Evolutionary conservation across 2,888 invertebrate species (phyloP).

Genomic region (Corythucha ciliata): DNA sequence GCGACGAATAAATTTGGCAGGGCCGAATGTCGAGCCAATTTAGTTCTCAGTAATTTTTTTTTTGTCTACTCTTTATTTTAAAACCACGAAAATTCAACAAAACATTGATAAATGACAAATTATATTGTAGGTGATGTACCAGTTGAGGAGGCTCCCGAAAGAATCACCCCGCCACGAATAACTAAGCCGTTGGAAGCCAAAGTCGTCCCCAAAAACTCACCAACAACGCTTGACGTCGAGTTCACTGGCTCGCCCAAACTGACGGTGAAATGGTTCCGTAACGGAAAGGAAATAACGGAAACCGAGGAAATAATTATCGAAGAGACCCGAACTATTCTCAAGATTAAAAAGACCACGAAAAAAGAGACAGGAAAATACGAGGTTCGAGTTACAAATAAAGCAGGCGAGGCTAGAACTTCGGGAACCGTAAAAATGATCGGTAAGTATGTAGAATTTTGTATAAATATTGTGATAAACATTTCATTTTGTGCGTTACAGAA

Average conservation of each 20-base stretch:
- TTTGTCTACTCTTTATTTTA: slow-evolving; percentile 1
- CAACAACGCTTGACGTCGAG: slow-evolving; percentile 58
- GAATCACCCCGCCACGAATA: slow-evolving; percentile 60
- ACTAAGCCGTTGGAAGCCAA: slow-evolving; percentile 67
- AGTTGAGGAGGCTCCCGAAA: slow-evolving; percentile 45
- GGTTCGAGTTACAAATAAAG: slow-evolving; percentile 66
- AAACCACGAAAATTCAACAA: neutral
- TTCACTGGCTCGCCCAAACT: slow-evolving; percentile 62
- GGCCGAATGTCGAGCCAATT: slow-evolving; percentile 63
- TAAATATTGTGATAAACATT: neutral
- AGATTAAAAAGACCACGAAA: slow-evolving; percentile 57
- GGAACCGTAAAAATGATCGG: slow-evolving; percentile 68
- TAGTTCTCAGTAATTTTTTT: slow-evolving; percentile 47
- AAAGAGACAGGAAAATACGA: slow-evolving; percentile 82
- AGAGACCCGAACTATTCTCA: slow-evolving; percentile 55
- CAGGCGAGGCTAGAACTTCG: slow-evolving; percentile 68
- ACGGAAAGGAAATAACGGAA: slow-evolving; percentile 63
- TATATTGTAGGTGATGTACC: slow-evolving; percentile 32
- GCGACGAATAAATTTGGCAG: slow-evolving; percentile 64
- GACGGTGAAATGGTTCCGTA: slow-evolving; percentile 75
- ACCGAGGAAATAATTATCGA: slow-evolving; percentile 54
- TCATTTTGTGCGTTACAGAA: slow-evolving; percentile 28
- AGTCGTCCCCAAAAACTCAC: slow-evolving; percentile 58
- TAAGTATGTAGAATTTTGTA: slow-evolving; percentile 20
- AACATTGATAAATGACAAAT: neutral